A percentile compares a stretch with the other conserved stretches of the same genome.
phyloP scores from a whole-genome alignment of 2,113 vertebrate species.

The Macheiramphus alcinus region DNA sequence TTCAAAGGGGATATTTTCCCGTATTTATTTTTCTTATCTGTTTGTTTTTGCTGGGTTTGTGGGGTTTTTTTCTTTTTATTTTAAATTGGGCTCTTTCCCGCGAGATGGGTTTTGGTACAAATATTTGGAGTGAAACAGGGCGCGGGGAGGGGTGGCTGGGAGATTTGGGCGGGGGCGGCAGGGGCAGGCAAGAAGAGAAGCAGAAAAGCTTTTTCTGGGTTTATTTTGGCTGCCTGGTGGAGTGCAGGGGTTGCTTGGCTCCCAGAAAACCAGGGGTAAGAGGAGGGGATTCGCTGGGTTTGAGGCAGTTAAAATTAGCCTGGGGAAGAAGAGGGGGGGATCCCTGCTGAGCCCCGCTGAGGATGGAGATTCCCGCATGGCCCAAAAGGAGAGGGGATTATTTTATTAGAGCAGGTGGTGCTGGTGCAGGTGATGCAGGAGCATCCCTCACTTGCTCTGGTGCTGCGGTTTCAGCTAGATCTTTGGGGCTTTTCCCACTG shows the following conservation, averaged over 20 bases:
- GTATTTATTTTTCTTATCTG: constrained; percentile 53
- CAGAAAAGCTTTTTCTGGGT: not conserved
- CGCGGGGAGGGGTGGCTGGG: not conserved
- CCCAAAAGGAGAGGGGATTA: not conserved
- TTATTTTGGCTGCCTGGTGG: not conserved
- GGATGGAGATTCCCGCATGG: not conserved
- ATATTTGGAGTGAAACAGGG: constrained; percentile 28
- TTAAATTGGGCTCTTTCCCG: not conserved
- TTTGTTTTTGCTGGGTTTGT: not conserved
- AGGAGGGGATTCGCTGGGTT: not conserved
- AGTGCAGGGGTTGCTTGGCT: not conserved
- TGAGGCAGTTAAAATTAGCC: not conserved
- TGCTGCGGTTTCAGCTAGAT: rapidly evolving
- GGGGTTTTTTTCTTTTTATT: not conserved
- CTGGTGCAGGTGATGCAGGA: not conserved
- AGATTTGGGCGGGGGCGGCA: not conserved
- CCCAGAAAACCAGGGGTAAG: not conserved
- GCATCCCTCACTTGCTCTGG: rapidly evolving
- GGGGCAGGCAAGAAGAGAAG: not conserved
- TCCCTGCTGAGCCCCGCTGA: not conserved
- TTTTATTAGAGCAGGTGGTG: not conserved
- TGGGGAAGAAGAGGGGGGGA: rapidly evolving
- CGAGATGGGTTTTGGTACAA: constrained; percentile 7
- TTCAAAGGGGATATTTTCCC: constrained; percentile 48
- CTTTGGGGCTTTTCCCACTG: not conserved